Evolutionary conservation across 2,888 invertebrate genomes (phyloP).

Genomic region (Tetramorium bicarinatum): DNA sequence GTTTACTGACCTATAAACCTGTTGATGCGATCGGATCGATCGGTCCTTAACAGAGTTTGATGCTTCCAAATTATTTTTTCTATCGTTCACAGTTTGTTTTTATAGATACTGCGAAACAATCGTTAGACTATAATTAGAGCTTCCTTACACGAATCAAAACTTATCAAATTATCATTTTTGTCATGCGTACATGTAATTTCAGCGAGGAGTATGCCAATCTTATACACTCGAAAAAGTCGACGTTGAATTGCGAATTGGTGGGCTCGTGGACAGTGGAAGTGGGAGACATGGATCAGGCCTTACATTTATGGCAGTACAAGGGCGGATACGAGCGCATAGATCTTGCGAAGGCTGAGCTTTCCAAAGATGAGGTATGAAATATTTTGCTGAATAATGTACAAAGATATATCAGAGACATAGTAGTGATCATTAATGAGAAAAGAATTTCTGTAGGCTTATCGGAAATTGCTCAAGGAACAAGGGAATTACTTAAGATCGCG

Average conservation of each 20-base stretch:
- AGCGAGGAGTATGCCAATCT: slow-evolving; percentile 94
- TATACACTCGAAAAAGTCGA: slow-evolving; percentile 91
- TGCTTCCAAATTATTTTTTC: background rate
- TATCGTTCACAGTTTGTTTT: background rate
- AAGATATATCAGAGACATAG: background rate
- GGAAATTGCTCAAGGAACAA: slow-evolving; percentile 91
- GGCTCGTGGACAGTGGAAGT: slow-evolving; percentile 98
- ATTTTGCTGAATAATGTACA: background rate
- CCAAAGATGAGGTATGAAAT: slow-evolving; percentile 89
- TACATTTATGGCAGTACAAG: slow-evolving; percentile 98
- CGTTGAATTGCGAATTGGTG: slow-evolving; percentile 94
- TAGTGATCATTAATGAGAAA: background rate
- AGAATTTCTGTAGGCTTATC: slow-evolving; percentile 89
- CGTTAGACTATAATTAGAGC: background rate
- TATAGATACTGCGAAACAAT: background rate
- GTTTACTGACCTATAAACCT: slow-evolving; percentile 21
- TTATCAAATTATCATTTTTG: background rate
- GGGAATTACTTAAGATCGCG: slow-evolving; percentile 94
- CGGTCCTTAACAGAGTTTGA: background rate
- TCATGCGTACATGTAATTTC: slow-evolving; percentile 65
- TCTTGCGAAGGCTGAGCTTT: slow-evolving; percentile 91
- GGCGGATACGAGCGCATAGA: slow-evolving; percentile 97
- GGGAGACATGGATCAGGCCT: slow-evolving; percentile 98
- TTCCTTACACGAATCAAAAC: background rate
- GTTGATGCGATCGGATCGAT: background rate